A percentile compares a stretch with the other conserved stretches of the same genome.
phyloP scores from a whole-genome alignment of 2,113 vertebrate species.

The Apodemus sylvaticus region DNA sequence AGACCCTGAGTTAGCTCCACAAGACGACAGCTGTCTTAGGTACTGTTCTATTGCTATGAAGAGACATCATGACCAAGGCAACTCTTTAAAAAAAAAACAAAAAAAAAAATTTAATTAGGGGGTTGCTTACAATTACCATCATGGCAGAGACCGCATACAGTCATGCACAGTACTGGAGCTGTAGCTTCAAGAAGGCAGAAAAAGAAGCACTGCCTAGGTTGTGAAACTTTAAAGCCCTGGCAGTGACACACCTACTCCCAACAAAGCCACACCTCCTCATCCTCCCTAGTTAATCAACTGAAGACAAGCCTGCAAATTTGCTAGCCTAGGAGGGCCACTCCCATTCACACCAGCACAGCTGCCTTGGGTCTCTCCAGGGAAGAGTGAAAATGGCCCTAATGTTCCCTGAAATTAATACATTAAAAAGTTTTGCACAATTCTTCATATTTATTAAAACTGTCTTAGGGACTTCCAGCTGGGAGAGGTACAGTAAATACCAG shows the following conservation, averaged over 20 bases:
- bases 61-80: not conserved
- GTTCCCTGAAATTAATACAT: not conserved
- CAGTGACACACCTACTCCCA: not conserved
- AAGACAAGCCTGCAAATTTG: not conserved
- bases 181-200: not conserved
- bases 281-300: not conserved
- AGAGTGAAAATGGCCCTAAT: not conserved
- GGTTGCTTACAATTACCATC: not conserved
- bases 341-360: not conserved
- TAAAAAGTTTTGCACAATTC: not conserved
- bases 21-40: not conserved
- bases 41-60: not conserved
- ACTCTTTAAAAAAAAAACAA: not conserved
- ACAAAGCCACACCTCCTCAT: not conserved
- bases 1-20: not conserved
- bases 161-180: no score
- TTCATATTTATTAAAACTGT: not conserved
- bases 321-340: not conserved
- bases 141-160: not conserved
- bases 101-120: not conserved
- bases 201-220: not conserved
- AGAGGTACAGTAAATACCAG: not conserved
- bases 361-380: not conserved
- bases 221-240: no score
- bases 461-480: not conserved